Conservation (phyloP, 2,797 vertebrate species). For the Darevskia nairensis region DNA sequence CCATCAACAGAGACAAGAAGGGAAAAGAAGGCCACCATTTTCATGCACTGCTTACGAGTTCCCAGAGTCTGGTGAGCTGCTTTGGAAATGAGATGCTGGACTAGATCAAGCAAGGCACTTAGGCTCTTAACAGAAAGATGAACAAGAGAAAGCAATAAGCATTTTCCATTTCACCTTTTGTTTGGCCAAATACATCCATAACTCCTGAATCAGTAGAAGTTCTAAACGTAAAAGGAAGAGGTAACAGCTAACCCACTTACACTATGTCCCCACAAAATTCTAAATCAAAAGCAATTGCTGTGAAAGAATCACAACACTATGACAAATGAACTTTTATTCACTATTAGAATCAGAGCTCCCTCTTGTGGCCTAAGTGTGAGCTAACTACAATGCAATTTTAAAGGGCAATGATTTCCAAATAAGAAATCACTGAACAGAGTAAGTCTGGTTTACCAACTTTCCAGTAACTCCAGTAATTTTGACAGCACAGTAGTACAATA, state of each 20-base stretch:
- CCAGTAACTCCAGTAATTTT: background rate
- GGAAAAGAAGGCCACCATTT: background rate
- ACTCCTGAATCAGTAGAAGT: background rate
- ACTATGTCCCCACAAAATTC: slow-evolving; percentile 49
- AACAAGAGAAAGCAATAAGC: background rate
- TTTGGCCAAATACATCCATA: background rate
- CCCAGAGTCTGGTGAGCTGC: background rate
- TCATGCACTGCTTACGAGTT: background rate
- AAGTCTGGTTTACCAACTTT: background rate
- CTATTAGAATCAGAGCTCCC: slow-evolving; percentile 74
- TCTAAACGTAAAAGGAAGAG: background rate
- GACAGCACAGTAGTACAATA: background rate
- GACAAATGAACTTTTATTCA: slow-evolving; percentile 9
- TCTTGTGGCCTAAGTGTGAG: slow-evolving; percentile 70
- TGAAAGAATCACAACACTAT: slow-evolving; percentile 7
- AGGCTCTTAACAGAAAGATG: background rate
- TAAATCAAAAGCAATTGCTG: slow-evolving; percentile 43
- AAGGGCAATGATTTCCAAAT: background rate
- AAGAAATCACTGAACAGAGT: background rate
- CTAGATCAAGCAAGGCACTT: background rate
- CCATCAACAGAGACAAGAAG: background rate
- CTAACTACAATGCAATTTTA: background rate
- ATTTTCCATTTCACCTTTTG: background rate
- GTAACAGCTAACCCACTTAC: slow-evolving; percentile 35
- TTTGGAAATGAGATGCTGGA: background rate